Percentiles rank a stretch among this genome's conserved stretches.
These are phyloP conservation scores for Falcunculus frontatus DNA, from an alignment of 2,113 vertebrate genomes.

Conservation along the genomic window DNA sequence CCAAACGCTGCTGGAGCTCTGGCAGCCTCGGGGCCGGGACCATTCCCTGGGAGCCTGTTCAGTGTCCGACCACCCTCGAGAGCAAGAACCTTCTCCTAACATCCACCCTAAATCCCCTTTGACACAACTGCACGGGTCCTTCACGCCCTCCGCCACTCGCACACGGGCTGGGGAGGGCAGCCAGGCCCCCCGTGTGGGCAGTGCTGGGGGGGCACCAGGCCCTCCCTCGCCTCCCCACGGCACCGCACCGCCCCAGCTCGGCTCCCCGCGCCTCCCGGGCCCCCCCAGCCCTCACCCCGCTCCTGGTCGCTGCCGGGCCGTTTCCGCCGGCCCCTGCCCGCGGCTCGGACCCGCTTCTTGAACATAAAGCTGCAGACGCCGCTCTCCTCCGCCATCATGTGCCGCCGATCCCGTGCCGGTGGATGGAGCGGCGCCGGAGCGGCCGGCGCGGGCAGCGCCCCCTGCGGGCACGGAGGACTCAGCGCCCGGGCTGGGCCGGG, in stretches of 20 bases:
- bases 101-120: rapidly evolving
- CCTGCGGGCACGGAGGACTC: not conserved
- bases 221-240: not conserved
- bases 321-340: conserved; percentile 68
- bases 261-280: not conserved
- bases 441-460: not conserved
- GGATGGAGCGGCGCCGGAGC: rapidly evolving
- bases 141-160: not conserved
- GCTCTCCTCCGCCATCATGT: conserved; percentile 71
- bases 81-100: not conserved
- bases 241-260: rapidly evolving
- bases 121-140: not conserved
- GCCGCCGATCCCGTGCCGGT: rapidly evolving
- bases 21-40: not conserved
- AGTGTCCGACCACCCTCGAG: not conserved
- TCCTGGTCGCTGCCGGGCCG: conserved; percentile 63
- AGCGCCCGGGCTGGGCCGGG: no score
- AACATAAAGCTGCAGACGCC: conserved; percentile 79
- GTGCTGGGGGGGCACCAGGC: not conserved
- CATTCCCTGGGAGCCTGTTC: not conserved
- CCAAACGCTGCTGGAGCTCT: not conserved
- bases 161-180: not conserved
- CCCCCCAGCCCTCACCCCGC: conserved; percentile 53
- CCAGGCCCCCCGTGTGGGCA: not conserved
- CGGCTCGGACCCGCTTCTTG: conserved; percentile 75